Evolutionary conservation across 2,888 invertebrate genomes (phyloP).

Genomic region (Antitype chi): DNA sequence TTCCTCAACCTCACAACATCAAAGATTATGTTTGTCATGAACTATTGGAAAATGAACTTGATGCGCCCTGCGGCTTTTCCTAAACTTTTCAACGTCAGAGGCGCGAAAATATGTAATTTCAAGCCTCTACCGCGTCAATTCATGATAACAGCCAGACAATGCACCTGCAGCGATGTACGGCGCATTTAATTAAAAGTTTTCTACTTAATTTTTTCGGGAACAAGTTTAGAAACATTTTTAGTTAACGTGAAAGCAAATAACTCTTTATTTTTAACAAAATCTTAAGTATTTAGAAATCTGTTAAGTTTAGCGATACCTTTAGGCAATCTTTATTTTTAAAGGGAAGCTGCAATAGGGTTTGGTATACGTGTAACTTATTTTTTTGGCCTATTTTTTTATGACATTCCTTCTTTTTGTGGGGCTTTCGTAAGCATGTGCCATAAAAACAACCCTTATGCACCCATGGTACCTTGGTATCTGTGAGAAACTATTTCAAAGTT

Average conservation of each 20-base stretch:
- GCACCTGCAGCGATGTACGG: constrained; percentile 34
- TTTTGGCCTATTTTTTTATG: background rate
- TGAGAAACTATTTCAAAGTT: constrained; percentile 33
- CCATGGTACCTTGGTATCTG: constrained; percentile 31
- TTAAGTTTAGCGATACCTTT: constrained; percentile 14
- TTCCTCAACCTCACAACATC: background rate
- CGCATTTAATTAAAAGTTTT: constrained; percentile 49
- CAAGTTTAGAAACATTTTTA: constrained; percentile 26
- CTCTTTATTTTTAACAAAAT: constrained; percentile 19
- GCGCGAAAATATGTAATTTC: background rate
- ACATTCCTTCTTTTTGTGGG: background rate
- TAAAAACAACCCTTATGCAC: constrained; percentile 21
- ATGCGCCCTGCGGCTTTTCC: background rate
- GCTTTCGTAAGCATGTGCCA: background rate
- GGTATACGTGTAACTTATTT: background rate
- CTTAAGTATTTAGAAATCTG: constrained; percentile 1
- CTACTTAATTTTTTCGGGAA: constrained; percentile 34
- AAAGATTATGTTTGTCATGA: background rate
- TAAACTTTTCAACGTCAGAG: background rate
- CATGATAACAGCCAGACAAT: constrained; percentile 3
- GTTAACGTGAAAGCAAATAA: constrained; percentile 20
- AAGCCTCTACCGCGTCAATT: constrained; percentile 5
- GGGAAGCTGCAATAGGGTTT: constrained; percentile 7
- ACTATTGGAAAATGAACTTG: background rate
- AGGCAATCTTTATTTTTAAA: background rate